Evolutionary conservation across 2,113 vertebrate species (phyloP).

Genomic region (Elephantulus edwardii): DNA sequence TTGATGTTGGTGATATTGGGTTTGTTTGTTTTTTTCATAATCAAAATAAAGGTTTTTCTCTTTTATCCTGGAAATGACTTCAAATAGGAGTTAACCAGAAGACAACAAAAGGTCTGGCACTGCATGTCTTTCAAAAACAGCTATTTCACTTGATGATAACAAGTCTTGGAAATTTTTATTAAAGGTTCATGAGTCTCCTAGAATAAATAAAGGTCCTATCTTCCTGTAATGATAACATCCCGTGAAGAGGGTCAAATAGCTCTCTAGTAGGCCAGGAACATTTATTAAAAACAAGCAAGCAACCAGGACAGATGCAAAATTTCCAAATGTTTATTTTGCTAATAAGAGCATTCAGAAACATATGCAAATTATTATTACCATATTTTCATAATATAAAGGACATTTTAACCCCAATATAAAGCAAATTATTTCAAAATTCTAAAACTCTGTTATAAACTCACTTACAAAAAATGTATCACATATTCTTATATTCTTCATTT

Average conservation of each 20-base stretch:
- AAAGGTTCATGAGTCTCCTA: not conserved
- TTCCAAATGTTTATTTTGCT: not conserved
- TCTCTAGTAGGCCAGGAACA: not conserved
- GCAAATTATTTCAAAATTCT: not conserved
- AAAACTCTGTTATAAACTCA: not conserved
- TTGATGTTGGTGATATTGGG: not conserved
- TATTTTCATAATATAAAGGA: conserved; percentile 8
- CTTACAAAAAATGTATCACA: not conserved
- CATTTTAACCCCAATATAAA: not conserved
- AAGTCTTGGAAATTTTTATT: not conserved
- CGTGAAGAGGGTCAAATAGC: not conserved
- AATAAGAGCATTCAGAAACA: conserved; percentile 23
- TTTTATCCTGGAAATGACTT: not conserved
- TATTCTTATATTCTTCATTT: conserved; percentile 10
- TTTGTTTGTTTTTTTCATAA: not conserved
- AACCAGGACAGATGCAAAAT: not conserved
- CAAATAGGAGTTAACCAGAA: not conserved
- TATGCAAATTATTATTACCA: not conserved
- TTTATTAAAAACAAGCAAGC: conserved; percentile 9
- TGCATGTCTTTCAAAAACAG: not conserved
- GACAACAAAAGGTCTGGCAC: conserved; percentile 6
- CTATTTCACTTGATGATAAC: not conserved
- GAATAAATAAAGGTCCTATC: not conserved
- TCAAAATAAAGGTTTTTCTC: not conserved
- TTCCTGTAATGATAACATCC: not conserved